Evolutionary conservation across 2,797 vertebrate genomes (phyloP).

Genomic region (Periparus ater): DNA sequence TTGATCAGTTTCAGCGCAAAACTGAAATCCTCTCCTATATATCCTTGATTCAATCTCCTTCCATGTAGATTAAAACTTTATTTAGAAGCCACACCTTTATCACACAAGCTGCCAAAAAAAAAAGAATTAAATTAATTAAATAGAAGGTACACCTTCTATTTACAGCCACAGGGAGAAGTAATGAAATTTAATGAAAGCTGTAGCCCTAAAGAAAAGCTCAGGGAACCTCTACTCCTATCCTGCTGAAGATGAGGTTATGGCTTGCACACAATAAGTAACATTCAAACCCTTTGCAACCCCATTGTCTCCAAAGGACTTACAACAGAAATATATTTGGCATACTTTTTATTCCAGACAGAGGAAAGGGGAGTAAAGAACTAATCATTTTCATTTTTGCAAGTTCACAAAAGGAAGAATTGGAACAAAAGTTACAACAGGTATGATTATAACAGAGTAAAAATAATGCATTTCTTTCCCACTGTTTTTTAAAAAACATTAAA

Average conservation of each 20-base stretch:
- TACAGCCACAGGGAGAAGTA: constrained; percentile 41
- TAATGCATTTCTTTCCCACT: neutral
- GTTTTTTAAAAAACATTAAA: neutral
- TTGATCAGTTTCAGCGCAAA: neutral
- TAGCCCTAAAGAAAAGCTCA: constrained; percentile 47
- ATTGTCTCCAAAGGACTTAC: neutral
- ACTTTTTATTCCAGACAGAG: neutral
- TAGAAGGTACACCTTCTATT: constrained; percentile 37
- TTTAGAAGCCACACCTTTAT: constrained; percentile 26
- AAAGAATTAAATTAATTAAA: constrained; percentile 57
- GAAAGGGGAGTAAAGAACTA: neutral
- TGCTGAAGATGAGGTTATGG: constrained; percentile 38
- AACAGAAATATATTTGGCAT: neutral
- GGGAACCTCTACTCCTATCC: neutral
- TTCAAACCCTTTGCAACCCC: neutral
- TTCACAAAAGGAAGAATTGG: neutral
- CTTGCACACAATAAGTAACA: neutral
- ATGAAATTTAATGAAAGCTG: constrained; percentile 66
- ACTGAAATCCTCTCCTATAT: neutral
- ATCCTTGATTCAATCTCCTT: neutral
- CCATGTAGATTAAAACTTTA: neutral
- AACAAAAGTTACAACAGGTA: neutral
- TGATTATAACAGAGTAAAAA: neutral
- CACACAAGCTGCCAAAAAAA: neutral
- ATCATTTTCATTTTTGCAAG: neutral